These are phyloP conservation scores for Neocloeon triangulifer DNA, from an alignment of 1,140 invertebrate species.

Conservation along the genomic window DNA sequence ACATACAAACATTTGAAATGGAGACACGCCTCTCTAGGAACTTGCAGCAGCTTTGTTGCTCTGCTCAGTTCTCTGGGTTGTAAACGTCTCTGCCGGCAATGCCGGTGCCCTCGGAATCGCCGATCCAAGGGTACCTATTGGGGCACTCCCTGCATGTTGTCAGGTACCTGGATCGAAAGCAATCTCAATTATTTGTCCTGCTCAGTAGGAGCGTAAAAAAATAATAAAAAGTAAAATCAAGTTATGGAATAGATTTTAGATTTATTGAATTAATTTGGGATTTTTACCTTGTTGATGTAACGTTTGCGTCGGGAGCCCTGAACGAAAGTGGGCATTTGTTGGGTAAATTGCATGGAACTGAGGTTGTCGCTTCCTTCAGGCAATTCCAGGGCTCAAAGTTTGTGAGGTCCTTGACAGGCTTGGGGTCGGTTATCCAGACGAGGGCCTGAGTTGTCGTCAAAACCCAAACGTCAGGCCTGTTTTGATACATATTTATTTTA, in stretches of 20 bases:
- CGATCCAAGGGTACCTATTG: constrained; percentile 65
- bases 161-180: constrained; percentile 38
- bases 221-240: constrained; percentile 3
- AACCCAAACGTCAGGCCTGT: constrained; percentile 69
- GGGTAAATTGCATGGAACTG: constrained; percentile 52
- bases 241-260: not conserved
- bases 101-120: constrained; percentile 62
- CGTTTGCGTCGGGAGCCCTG: constrained; percentile 45
- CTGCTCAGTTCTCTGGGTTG: constrained; percentile 34
- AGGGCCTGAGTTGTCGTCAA: constrained; percentile 76
- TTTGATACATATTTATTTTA: not conserved
- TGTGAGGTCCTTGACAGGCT: constrained; percentile 35
- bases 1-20: not conserved
- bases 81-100: constrained; percentile 57
- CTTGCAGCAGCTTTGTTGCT: too few relatives aligned
- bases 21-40: not conserved
- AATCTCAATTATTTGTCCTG: constrained; percentile 2
- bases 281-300: constrained; percentile 41
- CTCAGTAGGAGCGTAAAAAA: not conserved
- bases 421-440: constrained; percentile 76
- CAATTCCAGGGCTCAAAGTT: constrained; percentile 64
- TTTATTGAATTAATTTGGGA: constrained; percentile 1
- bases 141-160: constrained; percentile 71
- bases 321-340: constrained; percentile 68
- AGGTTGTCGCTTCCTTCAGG: constrained; percentile 34